These are phyloP conservation scores for Atta cephalotes DNA, from an alignment of 1,140 invertebrate genomes.

Conservation along the genomic window DNA sequence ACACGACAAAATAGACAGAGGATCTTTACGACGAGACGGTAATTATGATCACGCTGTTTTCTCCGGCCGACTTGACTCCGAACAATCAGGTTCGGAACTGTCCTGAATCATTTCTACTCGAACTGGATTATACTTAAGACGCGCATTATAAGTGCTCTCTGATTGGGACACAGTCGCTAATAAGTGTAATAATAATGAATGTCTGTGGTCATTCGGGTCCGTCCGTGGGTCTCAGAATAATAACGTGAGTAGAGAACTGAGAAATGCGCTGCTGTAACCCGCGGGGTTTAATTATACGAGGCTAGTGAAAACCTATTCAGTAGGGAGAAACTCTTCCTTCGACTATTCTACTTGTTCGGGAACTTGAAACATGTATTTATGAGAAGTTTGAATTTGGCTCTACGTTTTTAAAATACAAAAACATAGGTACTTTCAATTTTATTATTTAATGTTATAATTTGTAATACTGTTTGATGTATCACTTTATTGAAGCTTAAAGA, in stretches of 20 bases:
- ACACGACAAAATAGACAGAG: conserved; percentile 31
- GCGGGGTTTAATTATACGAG: conserved; percentile 45
- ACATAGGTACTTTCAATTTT: no score
- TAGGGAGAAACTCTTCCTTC: not conserved
- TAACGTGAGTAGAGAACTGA: not conserved
- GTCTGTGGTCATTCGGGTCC: not conserved
- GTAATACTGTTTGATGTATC: no score
- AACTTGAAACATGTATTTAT: not conserved
- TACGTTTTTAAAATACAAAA: no score
- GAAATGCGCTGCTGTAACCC: conserved; percentile 11
- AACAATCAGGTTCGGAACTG: conserved; percentile 5
- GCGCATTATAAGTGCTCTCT: not conserved
- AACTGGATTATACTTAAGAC: conserved; percentile 20
- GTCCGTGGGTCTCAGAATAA: not conserved
- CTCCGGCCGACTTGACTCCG: conserved; percentile 14
- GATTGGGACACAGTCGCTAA: conserved; percentile 30
- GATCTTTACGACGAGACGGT: not conserved
- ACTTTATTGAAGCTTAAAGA: no score
- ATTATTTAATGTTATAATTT: no score
- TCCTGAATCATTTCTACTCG: conserved; percentile 3
- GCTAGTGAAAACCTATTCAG: not conserved
- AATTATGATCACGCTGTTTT: conserved; percentile 15
- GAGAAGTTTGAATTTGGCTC: not conserved
- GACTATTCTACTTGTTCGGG: not conserved
- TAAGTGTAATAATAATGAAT: conserved; percentile 44